Evolutionary conservation across 1,140 invertebrate genomes (phyloP).

Genomic region (Drosophila sp.): DNA sequence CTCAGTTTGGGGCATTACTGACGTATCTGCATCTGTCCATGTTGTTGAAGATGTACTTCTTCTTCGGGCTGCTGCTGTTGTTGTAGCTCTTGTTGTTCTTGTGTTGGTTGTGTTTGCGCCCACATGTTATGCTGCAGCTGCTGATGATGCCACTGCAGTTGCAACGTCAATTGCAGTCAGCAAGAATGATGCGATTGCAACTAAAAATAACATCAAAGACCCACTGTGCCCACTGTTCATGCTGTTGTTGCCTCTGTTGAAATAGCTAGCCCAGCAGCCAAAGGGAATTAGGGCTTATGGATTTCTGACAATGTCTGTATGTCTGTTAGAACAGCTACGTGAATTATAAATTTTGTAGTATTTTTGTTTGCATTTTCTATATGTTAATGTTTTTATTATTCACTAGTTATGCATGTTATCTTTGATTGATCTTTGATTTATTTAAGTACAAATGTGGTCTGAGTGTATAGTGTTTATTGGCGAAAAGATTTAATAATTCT

Average conservation of each 20-base stretch:
- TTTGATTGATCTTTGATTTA: too few species aligned
- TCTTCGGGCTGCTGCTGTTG: background rate
- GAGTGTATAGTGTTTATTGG: too few species aligned
- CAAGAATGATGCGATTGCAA: constrained; percentile 30
- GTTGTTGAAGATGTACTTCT: background rate
- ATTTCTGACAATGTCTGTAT: too few species aligned
- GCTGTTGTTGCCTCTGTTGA: constrained; percentile 11
- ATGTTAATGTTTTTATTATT: background rate
- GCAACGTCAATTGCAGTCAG: constrained; percentile 29
- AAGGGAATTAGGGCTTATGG: too few species aligned
- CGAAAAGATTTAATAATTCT: too few species aligned
- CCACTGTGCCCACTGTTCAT: constrained; percentile 10
- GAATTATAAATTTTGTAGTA: too few species aligned
- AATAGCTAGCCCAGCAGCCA: too few species aligned
- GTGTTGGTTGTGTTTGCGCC: constrained; percentile 24
- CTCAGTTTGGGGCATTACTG: constrained; percentile 26
- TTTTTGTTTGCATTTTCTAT: background rate
- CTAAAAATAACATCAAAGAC: constrained; percentile 39
- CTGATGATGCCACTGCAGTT: constrained; percentile 34
- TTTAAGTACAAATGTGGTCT: too few species aligned
- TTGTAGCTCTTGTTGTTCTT: background rate
- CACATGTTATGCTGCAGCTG: constrained; percentile 25
- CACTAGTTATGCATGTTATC: too few species aligned
- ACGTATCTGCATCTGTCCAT: constrained; percentile 22
- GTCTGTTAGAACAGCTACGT: too few species aligned